Conservation (phyloP, 2,888 invertebrate species). For the Drosophila kokeensis region DNA sequence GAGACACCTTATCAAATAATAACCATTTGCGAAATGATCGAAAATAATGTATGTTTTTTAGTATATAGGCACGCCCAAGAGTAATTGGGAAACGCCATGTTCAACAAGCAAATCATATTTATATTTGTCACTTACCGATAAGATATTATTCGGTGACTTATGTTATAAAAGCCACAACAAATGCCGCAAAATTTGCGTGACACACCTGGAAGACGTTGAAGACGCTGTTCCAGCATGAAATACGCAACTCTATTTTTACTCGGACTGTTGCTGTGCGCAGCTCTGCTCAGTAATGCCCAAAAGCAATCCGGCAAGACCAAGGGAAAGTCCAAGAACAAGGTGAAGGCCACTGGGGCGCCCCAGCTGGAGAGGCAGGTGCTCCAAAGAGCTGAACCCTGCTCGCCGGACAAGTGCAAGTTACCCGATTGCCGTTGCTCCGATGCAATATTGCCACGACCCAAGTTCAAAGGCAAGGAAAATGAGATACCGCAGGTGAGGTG, state of each 20-base stretch:
- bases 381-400: slow-evolving; percentile 64
- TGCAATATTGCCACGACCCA: slow-evolving; percentile 64
- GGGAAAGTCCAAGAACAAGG: slow-evolving; percentile 53
- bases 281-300: slow-evolving; percentile 35
- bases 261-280: slow-evolving; percentile 49
- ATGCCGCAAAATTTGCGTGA: background rate
- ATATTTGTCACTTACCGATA: slow-evolving; percentile 33
- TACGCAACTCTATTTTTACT: slow-evolving; percentile 47
- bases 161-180: slow-evolving; percentile 43
- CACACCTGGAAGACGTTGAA: slow-evolving; percentile 14
- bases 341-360: slow-evolving; percentile 19
- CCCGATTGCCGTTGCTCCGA: slow-evolving; percentile 83
- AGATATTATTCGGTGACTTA: slow-evolving; percentile 39
- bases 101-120: slow-evolving; percentile 61
- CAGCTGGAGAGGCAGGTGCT: slow-evolving; percentile 22
- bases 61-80: slow-evolving; percentile 50
- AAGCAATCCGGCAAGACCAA: slow-evolving; percentile 51
- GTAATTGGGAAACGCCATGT: slow-evolving; percentile 39
- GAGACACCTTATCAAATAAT: background rate
- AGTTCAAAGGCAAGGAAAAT: slow-evolving; percentile 69
- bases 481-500: slow-evolving; percentile 82
- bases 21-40: slow-evolving; percentile 12
- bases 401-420: slow-evolving; percentile 64
- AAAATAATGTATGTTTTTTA: background rate
- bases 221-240: slow-evolving; percentile 50